Percentiles rank a stretch among this genome's conserved stretches.
phyloP scores from a whole-genome alignment of 2,888 invertebrate species.

The Piscicola geometra region DNA sequence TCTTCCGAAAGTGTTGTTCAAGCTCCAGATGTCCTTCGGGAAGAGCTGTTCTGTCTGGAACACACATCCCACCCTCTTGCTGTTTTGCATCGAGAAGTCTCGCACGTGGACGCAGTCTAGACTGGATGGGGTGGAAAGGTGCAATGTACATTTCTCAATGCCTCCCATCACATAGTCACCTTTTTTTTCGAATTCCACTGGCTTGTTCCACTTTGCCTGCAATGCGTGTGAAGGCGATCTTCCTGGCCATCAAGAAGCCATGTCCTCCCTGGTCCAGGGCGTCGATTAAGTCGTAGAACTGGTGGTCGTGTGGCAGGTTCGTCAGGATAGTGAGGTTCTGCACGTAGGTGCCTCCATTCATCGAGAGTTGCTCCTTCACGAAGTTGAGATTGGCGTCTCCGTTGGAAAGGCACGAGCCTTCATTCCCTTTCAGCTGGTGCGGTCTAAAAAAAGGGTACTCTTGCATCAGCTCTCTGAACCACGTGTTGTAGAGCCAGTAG shows the following conservation, averaged over 20 bases:
- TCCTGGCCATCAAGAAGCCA: constrained; percentile 39
- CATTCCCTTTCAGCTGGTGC: constrained; percentile 20
- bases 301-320: constrained; percentile 35
- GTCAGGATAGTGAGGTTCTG: constrained; percentile 44
- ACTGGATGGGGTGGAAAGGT: not conserved
- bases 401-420: constrained; percentile 36
- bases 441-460: constrained; percentile 40
- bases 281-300: constrained; percentile 37
- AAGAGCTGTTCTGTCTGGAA: constrained; percentile 35
- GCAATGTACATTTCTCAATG: not conserved
- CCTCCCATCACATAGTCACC: not conserved
- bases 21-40: constrained; percentile 47
- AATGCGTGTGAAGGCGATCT: not conserved
- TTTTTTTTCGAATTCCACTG: not conserved
- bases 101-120: constrained; percentile 20
- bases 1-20: constrained; percentile 43
- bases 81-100: constrained; percentile 4
- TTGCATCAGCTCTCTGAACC: constrained; percentile 42
- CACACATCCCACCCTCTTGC: constrained; percentile 34
- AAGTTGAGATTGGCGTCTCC: constrained; percentile 37
- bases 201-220: not conserved
- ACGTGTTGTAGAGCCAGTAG: constrained; percentile 45
- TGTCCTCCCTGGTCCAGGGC: constrained; percentile 32
- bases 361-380: constrained; percentile 42
- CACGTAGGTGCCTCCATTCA: constrained; percentile 49